Conservation (phyloP, 2,888 invertebrate species). For the Tachina grossa region DNA sequence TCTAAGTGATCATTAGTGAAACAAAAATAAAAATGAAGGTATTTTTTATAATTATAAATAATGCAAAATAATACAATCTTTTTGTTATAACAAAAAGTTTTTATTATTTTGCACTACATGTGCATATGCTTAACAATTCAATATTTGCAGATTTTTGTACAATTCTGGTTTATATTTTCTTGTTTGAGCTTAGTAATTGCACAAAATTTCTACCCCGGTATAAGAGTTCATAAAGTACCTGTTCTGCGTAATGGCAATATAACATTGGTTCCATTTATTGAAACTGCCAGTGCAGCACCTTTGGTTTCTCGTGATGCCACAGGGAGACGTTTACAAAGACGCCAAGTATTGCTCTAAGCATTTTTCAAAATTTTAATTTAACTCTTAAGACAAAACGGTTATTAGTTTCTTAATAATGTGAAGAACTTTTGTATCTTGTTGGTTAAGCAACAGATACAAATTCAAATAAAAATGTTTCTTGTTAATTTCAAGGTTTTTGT, state of each 20-base stretch:
- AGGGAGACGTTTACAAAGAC: conserved; percentile 5
- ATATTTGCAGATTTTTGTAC: conserved; percentile 9
- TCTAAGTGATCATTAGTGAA: neutral
- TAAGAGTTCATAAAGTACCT: conserved; percentile 35
- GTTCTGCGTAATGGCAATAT: conserved; percentile 52
- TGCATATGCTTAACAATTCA: neutral
- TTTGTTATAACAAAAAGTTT: neutral
- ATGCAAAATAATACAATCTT: too few species aligned
- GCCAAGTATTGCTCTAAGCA: neutral
- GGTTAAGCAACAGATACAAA: too few species aligned
- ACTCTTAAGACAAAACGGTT: too few species aligned
- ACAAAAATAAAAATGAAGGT: conserved; percentile 35
- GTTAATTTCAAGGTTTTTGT: too few species aligned
- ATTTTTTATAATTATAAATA: too few species aligned
- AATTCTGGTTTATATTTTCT: conserved; percentile 4
- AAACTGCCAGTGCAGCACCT: conserved; percentile 40
- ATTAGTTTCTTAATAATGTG: too few species aligned
- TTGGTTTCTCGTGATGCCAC: conserved; percentile 13
- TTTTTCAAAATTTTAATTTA: neutral
- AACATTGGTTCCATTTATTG: conserved; percentile 28
- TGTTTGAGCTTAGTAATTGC: neutral
- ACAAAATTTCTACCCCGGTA: conserved; percentile 54
- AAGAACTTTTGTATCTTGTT: too few species aligned
- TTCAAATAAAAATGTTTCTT: too few species aligned
- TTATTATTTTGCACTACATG: neutral